These are phyloP conservation scores for Zoanthus solanderi DNA, from an alignment of 92 coral and sea anemone genomes.

Conservation along the genomic window DNA sequence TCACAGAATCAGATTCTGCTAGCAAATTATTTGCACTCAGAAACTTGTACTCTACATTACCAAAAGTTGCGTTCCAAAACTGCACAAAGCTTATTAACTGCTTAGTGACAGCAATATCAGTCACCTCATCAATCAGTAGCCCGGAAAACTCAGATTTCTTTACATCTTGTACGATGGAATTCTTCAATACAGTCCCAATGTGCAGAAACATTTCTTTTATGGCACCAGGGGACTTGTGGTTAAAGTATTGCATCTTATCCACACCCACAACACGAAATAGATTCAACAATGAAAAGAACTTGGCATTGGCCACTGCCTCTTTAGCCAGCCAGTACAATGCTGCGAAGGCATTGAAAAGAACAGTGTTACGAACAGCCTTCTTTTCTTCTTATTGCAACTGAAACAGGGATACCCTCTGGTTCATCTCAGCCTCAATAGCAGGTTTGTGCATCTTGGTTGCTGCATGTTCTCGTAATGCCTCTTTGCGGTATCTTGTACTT, in stretches of 20 bases:
- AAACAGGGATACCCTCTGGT: constrained; percentile 49
- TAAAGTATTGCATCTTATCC: constrained; percentile 51
- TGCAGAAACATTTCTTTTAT: constrained; percentile 42
- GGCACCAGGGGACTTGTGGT: constrained; percentile 52
- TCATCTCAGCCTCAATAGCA: constrained; percentile 53
- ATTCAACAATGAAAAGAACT: constrained; percentile 39
- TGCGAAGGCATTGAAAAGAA: constrained; percentile 52
- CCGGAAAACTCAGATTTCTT: constrained; percentile 36
- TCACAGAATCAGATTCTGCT: constrained; percentile 56
- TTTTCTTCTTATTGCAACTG: constrained; percentile 34
- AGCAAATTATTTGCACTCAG: constrained; percentile 41
- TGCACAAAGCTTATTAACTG: constrained; percentile 42
- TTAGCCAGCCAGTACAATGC: constrained; percentile 56
- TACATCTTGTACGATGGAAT: constrained; percentile 2
- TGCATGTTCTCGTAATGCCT: constrained; percentile 40
- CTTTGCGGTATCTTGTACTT: constrained; percentile 37
- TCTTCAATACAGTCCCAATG: constrained; percentile 45
- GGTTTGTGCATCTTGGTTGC: constrained; percentile 39
- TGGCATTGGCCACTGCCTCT: constrained; percentile 49
- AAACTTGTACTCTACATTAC: constrained; percentile 20
- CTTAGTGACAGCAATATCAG: constrained; percentile 49
- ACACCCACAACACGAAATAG: constrained; percentile 45
- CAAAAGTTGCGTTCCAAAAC: constrained; percentile 52
- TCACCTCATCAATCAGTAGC: constrained; percentile 58
- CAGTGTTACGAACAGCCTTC: constrained; percentile 35